A percentile compares a stretch with the other conserved stretches of the same genome.
phyloP scores from a whole-genome alignment of 1,140 invertebrate species.

The Diachasma alloeum region DNA sequence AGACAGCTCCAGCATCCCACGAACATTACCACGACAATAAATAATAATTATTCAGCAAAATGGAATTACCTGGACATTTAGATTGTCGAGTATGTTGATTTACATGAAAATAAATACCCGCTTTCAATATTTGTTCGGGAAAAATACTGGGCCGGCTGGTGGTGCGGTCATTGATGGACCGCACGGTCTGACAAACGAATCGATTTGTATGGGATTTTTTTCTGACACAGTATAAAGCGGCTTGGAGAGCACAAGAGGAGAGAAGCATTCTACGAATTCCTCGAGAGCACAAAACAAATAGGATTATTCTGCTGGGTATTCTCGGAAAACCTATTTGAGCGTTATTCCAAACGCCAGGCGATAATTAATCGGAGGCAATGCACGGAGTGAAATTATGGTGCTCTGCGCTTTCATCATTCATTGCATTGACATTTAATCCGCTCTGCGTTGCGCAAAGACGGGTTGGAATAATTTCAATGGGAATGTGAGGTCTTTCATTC shows the following conservation, averaged over 20 bases:
- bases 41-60: background rate
- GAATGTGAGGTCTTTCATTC: background rate
- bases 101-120: background rate
- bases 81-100: background rate
- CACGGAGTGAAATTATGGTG: background rate
- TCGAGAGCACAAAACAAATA: background rate
- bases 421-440: background rate
- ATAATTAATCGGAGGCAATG: background rate
- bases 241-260: background rate
- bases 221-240: background rate
- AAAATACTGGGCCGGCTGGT: background rate
- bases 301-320: background rate
- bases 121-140: background rate
- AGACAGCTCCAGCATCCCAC: no score
- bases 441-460: background rate
- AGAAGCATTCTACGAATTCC: background rate
- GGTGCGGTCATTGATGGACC: background rate
- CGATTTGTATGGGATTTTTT: background rate
- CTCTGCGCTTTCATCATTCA: background rate
- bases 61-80: background rate
- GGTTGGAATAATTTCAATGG: background rate
- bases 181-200: background rate
- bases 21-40: background rate
- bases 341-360: background rate
- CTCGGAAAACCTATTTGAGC: background rate